A percentile compares a stretch with the other conserved stretches of the same genome.
Conservation (phyloP, 2,888 invertebrate genomes). For the Pristionchus fissidentatus region DNA sequence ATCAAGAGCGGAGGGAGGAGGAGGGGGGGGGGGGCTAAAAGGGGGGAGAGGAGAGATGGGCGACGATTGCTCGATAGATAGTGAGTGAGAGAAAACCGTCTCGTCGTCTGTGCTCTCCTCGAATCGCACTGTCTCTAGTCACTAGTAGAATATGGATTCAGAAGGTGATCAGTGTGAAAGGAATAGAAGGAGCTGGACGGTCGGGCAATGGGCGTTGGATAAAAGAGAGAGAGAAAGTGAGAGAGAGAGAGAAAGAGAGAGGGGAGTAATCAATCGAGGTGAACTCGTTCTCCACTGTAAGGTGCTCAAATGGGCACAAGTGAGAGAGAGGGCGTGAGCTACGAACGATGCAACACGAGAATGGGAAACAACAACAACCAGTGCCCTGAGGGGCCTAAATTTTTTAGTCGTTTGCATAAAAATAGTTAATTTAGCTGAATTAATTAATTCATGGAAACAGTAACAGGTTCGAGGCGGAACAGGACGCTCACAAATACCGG, state of each 20-base stretch:
- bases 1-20: conserved; percentile 1
- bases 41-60: neutral
- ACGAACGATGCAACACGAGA: no score
- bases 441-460: no score
- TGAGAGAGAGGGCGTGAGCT: no score
- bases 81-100: neutral
- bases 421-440: no score
- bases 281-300: no score
- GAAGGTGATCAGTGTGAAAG: neutral
- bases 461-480: no score
- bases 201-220: neutral
- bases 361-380: no score
- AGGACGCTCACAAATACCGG: no score
- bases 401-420: no score
- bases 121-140: neutral
- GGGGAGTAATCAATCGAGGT: neutral
- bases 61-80: conserved; percentile 2
- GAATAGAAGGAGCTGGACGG: no score
- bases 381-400: no score
- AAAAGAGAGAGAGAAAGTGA: neutral
- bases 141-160: neutral
- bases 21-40: neutral
- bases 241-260: neutral
- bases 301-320: no score
- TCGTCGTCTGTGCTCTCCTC: neutral